These are phyloP conservation scores for Tetragnatha versicolor DNA, from an alignment of 1,140 invertebrate genomes.

Conservation along the genomic window DNA sequence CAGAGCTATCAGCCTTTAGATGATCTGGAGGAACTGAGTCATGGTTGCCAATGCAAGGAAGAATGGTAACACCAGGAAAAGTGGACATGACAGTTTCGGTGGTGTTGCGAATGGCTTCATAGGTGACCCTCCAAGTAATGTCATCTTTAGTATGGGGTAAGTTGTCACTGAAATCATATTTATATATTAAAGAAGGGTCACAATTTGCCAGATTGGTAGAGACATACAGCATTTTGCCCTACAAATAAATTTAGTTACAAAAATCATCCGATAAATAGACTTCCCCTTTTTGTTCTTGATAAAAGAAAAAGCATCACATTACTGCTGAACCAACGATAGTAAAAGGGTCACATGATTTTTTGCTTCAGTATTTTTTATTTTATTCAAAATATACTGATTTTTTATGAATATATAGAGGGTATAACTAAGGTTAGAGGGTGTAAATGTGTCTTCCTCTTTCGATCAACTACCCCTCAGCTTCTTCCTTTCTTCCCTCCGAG, in stretches of 20 bases:
- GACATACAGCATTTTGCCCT: not conserved
- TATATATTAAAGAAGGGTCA: not conserved
- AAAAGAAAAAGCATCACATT: not conserved
- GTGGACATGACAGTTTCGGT: constrained; percentile 59
- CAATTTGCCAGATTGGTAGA: not conserved
- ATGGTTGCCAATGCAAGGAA: constrained; percentile 66
- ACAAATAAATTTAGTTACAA: not conserved
- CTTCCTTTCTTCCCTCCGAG: too few species aligned
- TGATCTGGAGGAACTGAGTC: constrained; percentile 61
- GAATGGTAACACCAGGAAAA: constrained; percentile 62
- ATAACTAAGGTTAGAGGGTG: too few species aligned
- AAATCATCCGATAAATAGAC: not conserved
- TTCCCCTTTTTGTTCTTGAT: not conserved
- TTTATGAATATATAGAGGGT: too few species aligned
- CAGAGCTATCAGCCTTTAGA: constrained; percentile 30
- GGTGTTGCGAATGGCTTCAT: constrained; percentile 60
- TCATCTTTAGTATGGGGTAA: constrained; percentile 62
- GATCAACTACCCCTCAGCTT: too few species aligned
- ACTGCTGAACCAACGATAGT: too few species aligned
- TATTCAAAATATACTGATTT: too few species aligned
- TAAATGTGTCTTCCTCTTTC: too few species aligned
- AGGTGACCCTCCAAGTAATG: constrained; percentile 59
- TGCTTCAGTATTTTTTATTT: too few species aligned
- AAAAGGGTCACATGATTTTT: too few species aligned
- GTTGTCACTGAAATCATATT: constrained; percentile 62